Conservation (phyloP, 2,113 vertebrate species). For the Recurvirostra avosetta region DNA sequence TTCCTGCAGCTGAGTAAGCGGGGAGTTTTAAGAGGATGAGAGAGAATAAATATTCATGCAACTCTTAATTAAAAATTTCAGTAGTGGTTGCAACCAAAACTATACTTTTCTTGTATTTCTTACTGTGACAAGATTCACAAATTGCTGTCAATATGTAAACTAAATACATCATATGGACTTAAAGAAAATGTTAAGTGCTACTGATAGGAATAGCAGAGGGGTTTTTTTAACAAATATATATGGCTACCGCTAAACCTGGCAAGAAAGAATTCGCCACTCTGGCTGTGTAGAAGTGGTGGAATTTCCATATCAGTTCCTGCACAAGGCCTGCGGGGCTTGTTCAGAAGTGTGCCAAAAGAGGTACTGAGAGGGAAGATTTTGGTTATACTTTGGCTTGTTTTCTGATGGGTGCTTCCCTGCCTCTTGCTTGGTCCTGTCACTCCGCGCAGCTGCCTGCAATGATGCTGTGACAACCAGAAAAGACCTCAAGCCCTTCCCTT, state of each 20-base stretch:
- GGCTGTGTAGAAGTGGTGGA: neutral
- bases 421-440: neutral
- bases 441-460: neutral
- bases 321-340: neutral
- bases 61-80: neutral
- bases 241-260: neutral
- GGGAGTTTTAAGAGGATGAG: neutral
- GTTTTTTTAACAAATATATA: neutral
- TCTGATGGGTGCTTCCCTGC: neutral
- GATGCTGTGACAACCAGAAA: neutral
- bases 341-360: neutral
- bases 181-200: neutral
- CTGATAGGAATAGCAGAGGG: neutral
- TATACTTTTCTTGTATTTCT: neutral
- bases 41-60: neutral
- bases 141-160: accelerated
- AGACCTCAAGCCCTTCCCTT: neutral
- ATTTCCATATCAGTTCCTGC: neutral
- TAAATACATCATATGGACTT: neutral
- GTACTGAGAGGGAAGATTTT: neutral
- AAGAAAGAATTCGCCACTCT: neutral
- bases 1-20: neutral
- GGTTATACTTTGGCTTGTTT: neutral
- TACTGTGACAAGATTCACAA: neutral
- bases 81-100: neutral